phyloP scores from a whole-genome alignment of 1,140 invertebrate species.

The Dinoponera quadriceps region DNA sequence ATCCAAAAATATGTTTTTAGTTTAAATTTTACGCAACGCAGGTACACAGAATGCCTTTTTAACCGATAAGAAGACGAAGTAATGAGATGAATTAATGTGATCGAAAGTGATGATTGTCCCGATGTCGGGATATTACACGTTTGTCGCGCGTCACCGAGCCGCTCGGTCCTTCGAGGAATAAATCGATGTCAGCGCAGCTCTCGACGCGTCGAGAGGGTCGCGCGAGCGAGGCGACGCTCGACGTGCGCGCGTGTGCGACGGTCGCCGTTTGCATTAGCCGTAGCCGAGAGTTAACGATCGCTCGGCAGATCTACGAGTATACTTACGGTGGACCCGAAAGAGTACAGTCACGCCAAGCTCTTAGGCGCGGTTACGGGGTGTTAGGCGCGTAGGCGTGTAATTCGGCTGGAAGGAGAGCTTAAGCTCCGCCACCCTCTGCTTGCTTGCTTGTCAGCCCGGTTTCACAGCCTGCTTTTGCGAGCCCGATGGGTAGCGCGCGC shows the following conservation, averaged over 20 bases:
- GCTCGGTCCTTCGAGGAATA: too few species aligned
- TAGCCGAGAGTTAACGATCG: constrained; percentile 48
- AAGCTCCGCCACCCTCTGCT: constrained; percentile 43
- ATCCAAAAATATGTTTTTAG: too few species aligned
- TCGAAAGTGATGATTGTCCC: too few species aligned
- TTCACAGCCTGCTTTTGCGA: constrained; percentile 50
- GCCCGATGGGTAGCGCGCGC: constrained; percentile 3
- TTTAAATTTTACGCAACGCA: too few species aligned
- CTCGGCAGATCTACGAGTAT: constrained; percentile 59
- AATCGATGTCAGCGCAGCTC: too few species aligned
- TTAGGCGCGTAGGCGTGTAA: constrained; percentile 70
- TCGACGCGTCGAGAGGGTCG: too few species aligned
- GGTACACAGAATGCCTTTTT: too few species aligned
- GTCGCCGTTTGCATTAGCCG: constrained; percentile 42
- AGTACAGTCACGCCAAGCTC: constrained; percentile 57
- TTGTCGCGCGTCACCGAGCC: too few species aligned
- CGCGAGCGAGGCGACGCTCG: too few species aligned
- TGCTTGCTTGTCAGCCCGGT: constrained; percentile 26
- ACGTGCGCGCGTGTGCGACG: neutral
- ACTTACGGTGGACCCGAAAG: constrained; percentile 71
- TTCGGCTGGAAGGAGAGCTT: constrained; percentile 61
- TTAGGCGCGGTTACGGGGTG: constrained; percentile 62
- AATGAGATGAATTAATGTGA: too few species aligned
- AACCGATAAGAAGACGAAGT: too few species aligned
- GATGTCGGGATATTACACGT: too few species aligned